Evolutionary conservation across 2,888 invertebrate species (phyloP), one percentile per base, ranked within the genome.

Genomic region (Homarus gammarus): DNA sequence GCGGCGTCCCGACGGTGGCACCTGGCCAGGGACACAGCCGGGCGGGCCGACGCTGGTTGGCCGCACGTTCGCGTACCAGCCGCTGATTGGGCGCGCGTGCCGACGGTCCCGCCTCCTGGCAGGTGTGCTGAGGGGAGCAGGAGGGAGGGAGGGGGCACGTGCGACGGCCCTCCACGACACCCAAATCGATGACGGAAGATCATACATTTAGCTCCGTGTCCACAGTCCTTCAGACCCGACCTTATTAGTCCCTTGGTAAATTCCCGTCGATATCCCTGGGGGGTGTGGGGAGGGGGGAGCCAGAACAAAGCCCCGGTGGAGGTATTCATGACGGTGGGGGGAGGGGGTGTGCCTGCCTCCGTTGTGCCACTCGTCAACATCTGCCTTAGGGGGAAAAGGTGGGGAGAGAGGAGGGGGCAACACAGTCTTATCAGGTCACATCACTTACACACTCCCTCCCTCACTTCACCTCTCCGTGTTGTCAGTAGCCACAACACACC

Each of bases 51-150:
- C 82, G 77, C 89, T 86, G 85, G 83, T 91, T 91, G 91, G 91
- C 84, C 82, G 81, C 88, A 79, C 87, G 90, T 87, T 89, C 87
- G 77, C 72, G 79, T 77, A 79, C 72, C 82, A 77, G 27, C 78
- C 77, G 73, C 86, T 89, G 83, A 92, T 92, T 92, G 92, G 92
- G 33, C 84, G 86, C 85, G 87, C 89, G 92, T 90, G 89, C 92
- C 90, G 83, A 51, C 70, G 85, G 89, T 78, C 89, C 92, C 92
- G 85, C 90, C 92, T 87, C 78, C 44, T 87, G 84, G 90, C 92
- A 92, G 92, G 92, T 92, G 92, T 92, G 87, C 75, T 51, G 89
- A 82, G 49, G 68, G 72, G 85, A 72, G 83, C 33, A 64, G 88
- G 68, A 56, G 82, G n/a, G 56, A 38, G 84, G 73, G 56, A 40